phyloP scores from a whole-genome alignment of 2,797 vertebrate genomes.

The Anabas testudineus region DNA sequence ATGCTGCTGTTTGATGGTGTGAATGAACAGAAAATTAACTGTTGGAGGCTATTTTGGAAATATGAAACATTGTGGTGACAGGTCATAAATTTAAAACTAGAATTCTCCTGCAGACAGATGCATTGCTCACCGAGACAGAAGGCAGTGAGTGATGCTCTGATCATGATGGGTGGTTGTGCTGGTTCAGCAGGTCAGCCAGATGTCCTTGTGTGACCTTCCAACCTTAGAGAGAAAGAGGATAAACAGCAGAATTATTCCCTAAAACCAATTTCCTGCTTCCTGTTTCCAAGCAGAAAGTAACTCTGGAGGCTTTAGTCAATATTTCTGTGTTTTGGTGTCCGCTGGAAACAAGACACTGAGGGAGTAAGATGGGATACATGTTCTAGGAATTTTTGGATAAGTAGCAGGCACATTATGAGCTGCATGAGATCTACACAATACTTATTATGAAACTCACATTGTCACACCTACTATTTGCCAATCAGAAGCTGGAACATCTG shows the following conservation, averaged over 20 bases:
- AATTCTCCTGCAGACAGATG: constrained; percentile 13
- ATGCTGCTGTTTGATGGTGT: constrained; percentile 21
- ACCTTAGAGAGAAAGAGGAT: constrained; percentile 39
- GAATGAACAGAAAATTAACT: constrained; percentile 17
- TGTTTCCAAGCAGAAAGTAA: constrained; percentile 11
- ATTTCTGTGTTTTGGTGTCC: constrained; percentile 11
- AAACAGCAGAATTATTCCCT: constrained; percentile 27
- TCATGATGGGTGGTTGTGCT: constrained; percentile 73
- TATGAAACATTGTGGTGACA: constrained; percentile 11
- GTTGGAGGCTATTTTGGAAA: constrained; percentile 15
- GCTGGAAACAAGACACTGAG: constrained; percentile 40
- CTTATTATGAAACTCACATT: constrained; percentile 4
- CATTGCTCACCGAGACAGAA: constrained; percentile 78
- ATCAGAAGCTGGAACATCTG: constrained; percentile 54
- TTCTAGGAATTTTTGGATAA: constrained; percentile 29
- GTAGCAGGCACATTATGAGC: constrained; percentile 1
- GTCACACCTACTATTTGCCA: background rate
- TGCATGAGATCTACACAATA: constrained; percentile 16
- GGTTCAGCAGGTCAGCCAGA: constrained; percentile 56
- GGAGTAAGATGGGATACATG: constrained; percentile 27
- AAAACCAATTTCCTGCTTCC: constrained; percentile 20
- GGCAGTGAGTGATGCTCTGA: constrained; percentile 66
- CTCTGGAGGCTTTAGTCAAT: constrained; percentile 15
- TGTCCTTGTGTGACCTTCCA: constrained; percentile 54
- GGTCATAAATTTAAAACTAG: constrained; percentile 13